Base-by-base conservation (phyloP, 2,797 vertebrate species). In the Hypotaenidia philippensis region DNA sequence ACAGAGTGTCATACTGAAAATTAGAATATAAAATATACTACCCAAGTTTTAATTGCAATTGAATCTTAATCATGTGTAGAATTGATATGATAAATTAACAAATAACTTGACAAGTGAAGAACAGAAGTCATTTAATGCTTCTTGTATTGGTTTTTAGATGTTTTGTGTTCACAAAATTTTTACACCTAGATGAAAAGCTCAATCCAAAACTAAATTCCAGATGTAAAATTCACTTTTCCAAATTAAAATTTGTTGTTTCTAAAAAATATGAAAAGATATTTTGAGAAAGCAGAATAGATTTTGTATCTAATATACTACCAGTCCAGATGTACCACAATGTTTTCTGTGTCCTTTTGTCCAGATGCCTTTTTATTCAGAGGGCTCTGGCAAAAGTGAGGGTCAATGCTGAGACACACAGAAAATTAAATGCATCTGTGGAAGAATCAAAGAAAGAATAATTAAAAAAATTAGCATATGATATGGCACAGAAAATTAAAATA, bases 31-130 rank as follows among this genome's bases (percentile, higher is more conserved):
- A 91, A 68, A 89, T 65, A 71, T 55, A 56, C 17, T 65, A 72
- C 7, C 32, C 31, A 66, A 57, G 5, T 87, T 91, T 94, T 95
- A 91, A 87, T 83, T 87, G n/a, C 27, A 93, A 82, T 52, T 60
- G 53, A 69, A 41, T 76, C 10, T 75, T 81, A 82, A 76, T 87
- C 34, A 52, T 36, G 27, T 32, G 34, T 38, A 29, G 63, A 94
- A 78, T 40, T n/a, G 55, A 79, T 90, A 38, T 25, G 32, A 38
- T 52, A 94, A 88, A 83, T 74, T 74, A 34, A 36, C 17, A 78
- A 64, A 18, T 76, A 72, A 64, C 65, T 72, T 83, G 32, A 76
- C 76, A 71, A 72, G 31, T 52, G 49, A 91, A 64, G n/a, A 59
- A 63, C 44, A 63, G 26, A 85, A 87, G 23, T 76, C 38, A 77